Percentiles rank a stretch among this genome's conserved stretches.
phyloP scores from a whole-genome alignment of 2,113 vertebrate genomes.

The Nycticebus coucang region DNA sequence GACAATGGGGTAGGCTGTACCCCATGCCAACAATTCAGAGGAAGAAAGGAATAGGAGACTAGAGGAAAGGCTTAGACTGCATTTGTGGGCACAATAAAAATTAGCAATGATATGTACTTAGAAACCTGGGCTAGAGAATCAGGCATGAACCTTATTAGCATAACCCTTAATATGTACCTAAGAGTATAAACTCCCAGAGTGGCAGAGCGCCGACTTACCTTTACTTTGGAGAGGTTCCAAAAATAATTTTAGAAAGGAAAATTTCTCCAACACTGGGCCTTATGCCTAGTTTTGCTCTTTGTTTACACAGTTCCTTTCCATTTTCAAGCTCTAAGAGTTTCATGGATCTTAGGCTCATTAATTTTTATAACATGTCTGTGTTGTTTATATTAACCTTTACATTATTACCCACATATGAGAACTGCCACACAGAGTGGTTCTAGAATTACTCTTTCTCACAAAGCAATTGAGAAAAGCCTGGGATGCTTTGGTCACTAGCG shows the following conservation, averaged over 20 bases:
- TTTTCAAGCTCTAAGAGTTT: not conserved
- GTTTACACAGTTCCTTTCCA: not conserved
- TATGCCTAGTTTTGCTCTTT: not conserved
- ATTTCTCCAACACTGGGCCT: not conserved
- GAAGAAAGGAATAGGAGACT: conserved; percentile 64
- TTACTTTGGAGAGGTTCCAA: not conserved
- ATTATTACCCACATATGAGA: not conserved
- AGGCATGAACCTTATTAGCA: not conserved
- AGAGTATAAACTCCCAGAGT: not conserved
- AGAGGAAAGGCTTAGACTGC: conserved; percentile 59
- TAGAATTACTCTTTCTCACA: not conserved
- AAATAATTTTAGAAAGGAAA: not conserved
- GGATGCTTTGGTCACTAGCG: not conserved
- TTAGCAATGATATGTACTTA: not conserved
- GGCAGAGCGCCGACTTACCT: not conserved
- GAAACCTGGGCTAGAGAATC: not conserved
- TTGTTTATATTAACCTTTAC: not conserved
- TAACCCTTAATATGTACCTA: not conserved
- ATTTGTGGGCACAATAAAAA: conserved; percentile 34
- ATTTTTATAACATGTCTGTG: not conserved
- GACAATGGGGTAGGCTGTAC: conserved; percentile 69
- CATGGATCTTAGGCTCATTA: not conserved
- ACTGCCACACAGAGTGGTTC: not conserved
- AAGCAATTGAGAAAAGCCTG: not conserved
- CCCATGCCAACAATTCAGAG: conserved; percentile 74